Evolutionary conservation across 2,113 vertebrate species (phyloP), one percentile per base, ranked within the genome.

Genomic region (Odocoileus hemionus): DNA sequence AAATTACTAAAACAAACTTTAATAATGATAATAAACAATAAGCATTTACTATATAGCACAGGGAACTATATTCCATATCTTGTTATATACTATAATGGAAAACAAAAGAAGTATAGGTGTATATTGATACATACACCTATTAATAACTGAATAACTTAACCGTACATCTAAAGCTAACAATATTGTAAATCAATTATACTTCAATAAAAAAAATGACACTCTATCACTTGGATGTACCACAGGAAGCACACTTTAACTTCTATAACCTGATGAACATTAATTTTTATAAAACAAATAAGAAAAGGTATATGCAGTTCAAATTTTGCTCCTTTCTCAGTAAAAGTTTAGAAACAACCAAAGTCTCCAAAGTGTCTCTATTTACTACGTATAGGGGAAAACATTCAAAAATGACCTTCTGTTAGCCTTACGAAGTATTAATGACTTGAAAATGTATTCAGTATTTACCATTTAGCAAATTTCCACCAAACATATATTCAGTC

Each of bases 391-490:
- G 60, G 43, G 97, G 93, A 95, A 95, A 91, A 45, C 76, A 96
- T 80, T 95, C 76, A 89, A 17, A 90, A 67, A 36, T 45, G 89
- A 95, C 90, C 58, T 98, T 98, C 86, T 33, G 52, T 39, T 91
- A 92, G 94, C 92, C 50, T 97, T 97, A 36, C 47, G 94, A 85
- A 52, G 28, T n/a, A 91, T 50, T 91, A 98, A 98, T 97, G 82
- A 97, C 93, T 86, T 91, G 86, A 92, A 98, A 98, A 96, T 97
- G 39, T 54, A 30, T 79, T 80, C 12, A 84, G 15, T 95, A 76
- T 97, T 93, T 96, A 47, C 1, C 7, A 96, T 93, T 96, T 98
- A 95, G 96, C 95, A 92, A 92, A 95, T 17, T 84, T 80, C n/a
- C 89, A 50, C 16, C 64, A 97, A 98, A 97, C 98, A 96, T 64